Conservation (phyloP, 2,797 vertebrate species). For the Cirrhinus molitorella region DNA sequence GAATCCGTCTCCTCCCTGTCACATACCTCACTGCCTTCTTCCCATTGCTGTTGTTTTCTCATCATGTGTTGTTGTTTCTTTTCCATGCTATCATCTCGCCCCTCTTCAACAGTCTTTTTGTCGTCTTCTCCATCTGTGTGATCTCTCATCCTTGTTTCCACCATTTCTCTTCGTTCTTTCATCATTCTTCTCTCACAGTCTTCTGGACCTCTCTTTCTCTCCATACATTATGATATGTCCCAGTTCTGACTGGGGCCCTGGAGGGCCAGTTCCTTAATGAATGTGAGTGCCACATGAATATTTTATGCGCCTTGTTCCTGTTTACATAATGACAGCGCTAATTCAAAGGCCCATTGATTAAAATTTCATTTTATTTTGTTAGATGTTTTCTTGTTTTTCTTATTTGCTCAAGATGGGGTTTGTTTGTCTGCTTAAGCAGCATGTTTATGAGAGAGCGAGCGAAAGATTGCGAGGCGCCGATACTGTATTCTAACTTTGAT, state of each 20-base stretch:
- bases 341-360: conserved; percentile 77
- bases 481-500: conserved; percentile 7
- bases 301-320: conserved; percentile 76
- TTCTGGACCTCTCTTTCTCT: conserved; percentile 23
- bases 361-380: conserved; percentile 75
- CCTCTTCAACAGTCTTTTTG: background rate
- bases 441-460: background rate
- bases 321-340: conserved; percentile 77
- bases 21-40: background rate
- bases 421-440: conserved; percentile 64
- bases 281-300: conserved; percentile 75
- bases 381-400: conserved; percentile 70
- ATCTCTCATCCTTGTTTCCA: background rate
- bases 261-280: conserved; percentile 69
- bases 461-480: background rate
- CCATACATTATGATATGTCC: conserved; percentile 63
- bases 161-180: background rate
- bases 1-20: background rate
- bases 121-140: background rate
- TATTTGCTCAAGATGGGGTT: conserved; percentile 62
- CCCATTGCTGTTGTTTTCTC: background rate
- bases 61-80: background rate
- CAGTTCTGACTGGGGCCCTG: conserved; percentile 68
- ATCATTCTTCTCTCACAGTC: conserved; percentile 27
- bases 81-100: background rate